Evolutionary conservation across 2,797 vertebrate genomes (phyloP).

Genomic region (Pogoniulus pusillus): DNA sequence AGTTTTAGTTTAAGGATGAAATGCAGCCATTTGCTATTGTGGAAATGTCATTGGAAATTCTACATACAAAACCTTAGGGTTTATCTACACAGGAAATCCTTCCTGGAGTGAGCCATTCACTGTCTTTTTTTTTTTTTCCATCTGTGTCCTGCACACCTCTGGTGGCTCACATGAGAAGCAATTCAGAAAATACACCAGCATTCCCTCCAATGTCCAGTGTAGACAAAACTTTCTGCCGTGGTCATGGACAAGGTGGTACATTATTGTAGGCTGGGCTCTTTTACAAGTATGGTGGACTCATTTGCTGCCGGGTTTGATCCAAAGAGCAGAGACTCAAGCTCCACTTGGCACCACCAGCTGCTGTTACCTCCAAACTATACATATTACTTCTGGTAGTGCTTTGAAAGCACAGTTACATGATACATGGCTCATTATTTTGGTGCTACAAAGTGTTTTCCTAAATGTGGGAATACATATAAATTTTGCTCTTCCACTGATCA

Average conservation of each 20-base stretch:
- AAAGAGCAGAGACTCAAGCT: background rate
- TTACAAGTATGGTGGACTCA: background rate
- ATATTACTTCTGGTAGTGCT: background rate
- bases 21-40: background rate
- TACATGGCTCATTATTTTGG: accelerated
- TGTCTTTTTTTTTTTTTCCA: background rate
- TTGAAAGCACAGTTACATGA: background rate
- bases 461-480: background rate
- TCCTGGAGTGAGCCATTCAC: background rate
- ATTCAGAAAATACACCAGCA: background rate
- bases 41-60: background rate
- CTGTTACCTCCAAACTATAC: background rate
- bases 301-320: background rate
- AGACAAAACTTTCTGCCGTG: background rate
- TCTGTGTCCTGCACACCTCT: background rate
- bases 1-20: background rate
- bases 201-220: background rate
- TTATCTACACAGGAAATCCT: background rate
- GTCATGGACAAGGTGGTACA: background rate
- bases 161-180: background rate
- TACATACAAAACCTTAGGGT: background rate
- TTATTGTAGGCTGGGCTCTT: background rate
- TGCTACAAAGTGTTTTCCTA: background rate
- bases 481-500: background rate
- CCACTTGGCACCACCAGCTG: background rate